Percentiles rank a stretch among this genome's conserved stretches.
Evolutionary conservation across 2,113 vertebrate genomes (phyloP).

Genomic region (Laticauda laticaudata): DNA sequence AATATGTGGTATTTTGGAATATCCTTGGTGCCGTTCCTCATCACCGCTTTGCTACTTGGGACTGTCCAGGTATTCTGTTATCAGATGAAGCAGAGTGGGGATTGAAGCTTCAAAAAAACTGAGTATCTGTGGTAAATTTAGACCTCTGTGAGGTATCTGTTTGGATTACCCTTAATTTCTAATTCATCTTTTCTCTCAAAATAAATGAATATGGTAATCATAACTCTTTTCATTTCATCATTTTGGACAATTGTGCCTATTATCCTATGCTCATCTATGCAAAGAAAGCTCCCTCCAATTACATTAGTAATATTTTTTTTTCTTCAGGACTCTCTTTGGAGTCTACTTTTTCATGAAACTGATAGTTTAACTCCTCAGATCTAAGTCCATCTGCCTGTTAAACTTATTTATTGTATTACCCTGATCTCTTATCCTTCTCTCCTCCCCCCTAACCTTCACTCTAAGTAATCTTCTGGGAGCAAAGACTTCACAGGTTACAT

Average conservation of each 20-base stretch:
- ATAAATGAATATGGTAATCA: not conserved
- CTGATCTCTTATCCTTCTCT: not conserved
- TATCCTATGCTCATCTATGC: not conserved
- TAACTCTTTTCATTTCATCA: not conserved
- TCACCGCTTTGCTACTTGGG: conserved; percentile 71
- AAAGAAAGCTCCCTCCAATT: not conserved
- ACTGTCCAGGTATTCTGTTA: conserved; percentile 69
- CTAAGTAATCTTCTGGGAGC: not conserved
- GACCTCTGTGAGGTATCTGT: not conserved
- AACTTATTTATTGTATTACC: not conserved
- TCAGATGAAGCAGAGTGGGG: not conserved
- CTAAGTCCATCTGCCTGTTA: not conserved
- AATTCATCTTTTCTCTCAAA: not conserved
- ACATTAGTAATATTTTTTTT: too few species aligned
- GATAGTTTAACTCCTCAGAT: not conserved
- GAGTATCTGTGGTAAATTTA: not conserved
- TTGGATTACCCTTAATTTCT: not conserved
- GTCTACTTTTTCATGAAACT: not conserved
- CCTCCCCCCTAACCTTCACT: not conserved
- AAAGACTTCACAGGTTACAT: not conserved
- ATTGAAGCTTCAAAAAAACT: not conserved
- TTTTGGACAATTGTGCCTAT: not conserved
- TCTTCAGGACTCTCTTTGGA: not conserved
- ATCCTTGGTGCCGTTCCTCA: conserved; percentile 66
- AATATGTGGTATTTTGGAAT: conserved; percentile 73